Evolutionary conservation across 1,140 invertebrate genomes (phyloP).

Genomic region (Chymomyza costata): DNA sequence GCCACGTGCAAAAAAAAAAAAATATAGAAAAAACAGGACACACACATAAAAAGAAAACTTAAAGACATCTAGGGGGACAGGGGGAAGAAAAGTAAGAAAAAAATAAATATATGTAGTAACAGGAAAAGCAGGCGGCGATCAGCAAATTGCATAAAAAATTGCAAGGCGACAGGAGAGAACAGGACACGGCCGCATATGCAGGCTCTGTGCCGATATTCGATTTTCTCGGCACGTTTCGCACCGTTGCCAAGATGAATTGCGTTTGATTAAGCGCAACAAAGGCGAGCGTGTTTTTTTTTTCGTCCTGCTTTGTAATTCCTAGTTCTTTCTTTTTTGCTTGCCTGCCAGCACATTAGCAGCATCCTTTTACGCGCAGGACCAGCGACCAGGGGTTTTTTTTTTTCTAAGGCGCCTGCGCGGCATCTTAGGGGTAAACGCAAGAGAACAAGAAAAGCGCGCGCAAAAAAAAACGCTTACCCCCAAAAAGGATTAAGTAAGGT

Average conservation of each 20-base stretch:
- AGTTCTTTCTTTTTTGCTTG: conserved; percentile 7
- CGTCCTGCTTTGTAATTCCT: conserved; percentile 5
- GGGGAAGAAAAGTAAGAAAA: conserved; percentile 14
- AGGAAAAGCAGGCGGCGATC: conserved; percentile 43
- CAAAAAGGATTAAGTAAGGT: too few relatives aligned
- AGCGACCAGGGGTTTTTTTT: conserved; percentile 34
- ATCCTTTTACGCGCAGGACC: conserved; percentile 67
- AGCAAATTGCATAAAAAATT: conserved; percentile 69
- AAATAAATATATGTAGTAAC: not conserved
- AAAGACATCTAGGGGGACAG: conserved; percentile 16
- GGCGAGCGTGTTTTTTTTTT: conserved; percentile 29
- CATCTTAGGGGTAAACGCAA: too few relatives aligned
- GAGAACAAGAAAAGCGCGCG: conserved; percentile 45
- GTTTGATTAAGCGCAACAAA: conserved; percentile 64
- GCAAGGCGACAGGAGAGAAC: conserved; percentile 47
- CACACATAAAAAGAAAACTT: not conserved
- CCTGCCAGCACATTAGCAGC: conserved; percentile 62
- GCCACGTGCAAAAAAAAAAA: conserved; percentile 5
- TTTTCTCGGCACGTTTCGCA: not conserved
- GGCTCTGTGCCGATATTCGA: conserved; percentile 31
- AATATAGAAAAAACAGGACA: not conserved
- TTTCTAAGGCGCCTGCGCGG: conserved; percentile 30
- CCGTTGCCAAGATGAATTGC: conserved; percentile 36
- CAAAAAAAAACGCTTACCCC: conserved; percentile 43
- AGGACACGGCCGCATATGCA: conserved; percentile 21